These are phyloP conservation scores for Leistus spinibarbis DNA, from an alignment of 2,888 invertebrate species.

Conservation along the genomic window DNA sequence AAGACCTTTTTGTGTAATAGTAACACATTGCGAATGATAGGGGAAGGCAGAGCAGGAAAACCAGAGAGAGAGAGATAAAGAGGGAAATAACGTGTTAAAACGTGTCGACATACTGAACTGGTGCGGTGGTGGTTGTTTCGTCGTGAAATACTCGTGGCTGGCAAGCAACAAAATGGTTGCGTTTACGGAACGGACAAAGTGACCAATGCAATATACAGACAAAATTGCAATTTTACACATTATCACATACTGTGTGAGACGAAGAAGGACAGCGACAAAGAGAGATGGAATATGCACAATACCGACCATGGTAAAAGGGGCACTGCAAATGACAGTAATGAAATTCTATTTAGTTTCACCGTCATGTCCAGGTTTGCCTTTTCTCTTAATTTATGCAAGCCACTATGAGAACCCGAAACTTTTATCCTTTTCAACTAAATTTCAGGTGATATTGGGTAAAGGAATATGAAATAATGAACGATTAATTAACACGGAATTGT, in stretches of 20 bases:
- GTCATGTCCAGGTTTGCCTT: not conserved
- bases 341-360: not conserved
- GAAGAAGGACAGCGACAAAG: too few relatives aligned
- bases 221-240: not conserved
- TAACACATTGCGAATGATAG: not conserved
- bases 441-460: too few relatives aligned
- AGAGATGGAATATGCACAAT: not conserved
- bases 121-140: not conserved
- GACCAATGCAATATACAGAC: not conserved
- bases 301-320: not conserved
- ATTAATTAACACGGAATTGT: too few relatives aligned
- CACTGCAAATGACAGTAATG: not conserved
- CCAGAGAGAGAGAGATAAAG: not conserved
- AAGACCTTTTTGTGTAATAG: not conserved
- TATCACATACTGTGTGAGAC: too few relatives aligned
- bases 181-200: not conserved
- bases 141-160: not conserved
- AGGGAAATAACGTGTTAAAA: not conserved
- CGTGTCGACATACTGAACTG: not conserved
- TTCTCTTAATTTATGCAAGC: not conserved
- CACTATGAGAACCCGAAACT: not conserved
- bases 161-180: not conserved
- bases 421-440: not conserved
- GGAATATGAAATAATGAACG: too few relatives aligned
- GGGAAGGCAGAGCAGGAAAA: not conserved